Conservation (phyloP, 2,888 invertebrate genomes). For the Magallana nippona region DNA sequence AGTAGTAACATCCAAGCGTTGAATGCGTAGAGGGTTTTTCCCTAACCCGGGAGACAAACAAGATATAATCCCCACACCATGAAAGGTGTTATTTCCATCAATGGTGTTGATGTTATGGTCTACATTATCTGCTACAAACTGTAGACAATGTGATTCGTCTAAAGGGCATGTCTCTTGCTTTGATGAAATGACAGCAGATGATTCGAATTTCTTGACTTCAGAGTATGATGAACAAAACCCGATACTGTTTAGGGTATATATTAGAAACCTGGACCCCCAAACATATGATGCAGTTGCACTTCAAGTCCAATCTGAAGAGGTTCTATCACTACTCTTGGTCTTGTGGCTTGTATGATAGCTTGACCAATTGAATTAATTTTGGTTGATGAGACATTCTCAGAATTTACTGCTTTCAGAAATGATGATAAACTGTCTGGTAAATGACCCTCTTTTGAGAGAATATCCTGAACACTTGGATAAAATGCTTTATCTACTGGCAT, state of each 20-base stretch:
- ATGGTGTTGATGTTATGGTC: constrained; percentile 52
- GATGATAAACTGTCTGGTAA: too few species aligned
- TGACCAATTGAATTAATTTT: too few species aligned
- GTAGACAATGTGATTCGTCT: not conserved
- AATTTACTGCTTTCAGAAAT: too few species aligned
- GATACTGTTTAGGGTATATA: constrained; percentile 59
- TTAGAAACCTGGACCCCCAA: constrained; percentile 58
- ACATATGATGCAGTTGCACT: constrained; percentile 31
- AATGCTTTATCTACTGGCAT: not conserved
- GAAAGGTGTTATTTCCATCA: constrained; percentile 60
- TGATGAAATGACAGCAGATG: constrained; percentile 45
- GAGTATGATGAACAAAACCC: constrained; percentile 60
- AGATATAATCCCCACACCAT: constrained; percentile 57
- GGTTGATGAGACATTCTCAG: too few species aligned
- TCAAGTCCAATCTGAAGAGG: not conserved
- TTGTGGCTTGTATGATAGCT: too few species aligned
- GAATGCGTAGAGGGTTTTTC: not conserved
- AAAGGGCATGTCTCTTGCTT: too few species aligned
- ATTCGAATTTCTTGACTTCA: constrained; percentile 54
- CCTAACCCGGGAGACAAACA: constrained; percentile 45
- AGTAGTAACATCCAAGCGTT: constrained; percentile 8
- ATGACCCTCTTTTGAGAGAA: too few species aligned
- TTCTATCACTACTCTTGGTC: not conserved
- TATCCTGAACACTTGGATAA: too few species aligned
- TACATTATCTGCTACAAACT: constrained; percentile 40